A percentile compares a stretch with the other conserved stretches of the same genome.
These are phyloP conservation scores for Nannoperca obscura DNA, from an alignment of 2,797 vertebrate species.

Conservation along the genomic window DNA sequence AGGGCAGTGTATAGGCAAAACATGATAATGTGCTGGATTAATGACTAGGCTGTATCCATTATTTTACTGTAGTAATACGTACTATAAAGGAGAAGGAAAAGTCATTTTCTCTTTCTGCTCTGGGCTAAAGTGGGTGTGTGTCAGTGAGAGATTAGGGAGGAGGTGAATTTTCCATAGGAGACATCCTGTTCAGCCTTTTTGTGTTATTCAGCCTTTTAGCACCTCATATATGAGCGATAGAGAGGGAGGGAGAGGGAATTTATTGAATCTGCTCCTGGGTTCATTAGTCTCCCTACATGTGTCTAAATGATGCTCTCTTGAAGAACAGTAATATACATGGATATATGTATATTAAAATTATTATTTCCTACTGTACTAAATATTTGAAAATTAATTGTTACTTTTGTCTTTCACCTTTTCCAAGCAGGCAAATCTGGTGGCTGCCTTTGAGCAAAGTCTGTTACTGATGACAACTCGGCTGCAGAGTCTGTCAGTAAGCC, in stretches of 20 bases:
- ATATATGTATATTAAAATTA: not conserved
- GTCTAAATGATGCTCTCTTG: not conserved
- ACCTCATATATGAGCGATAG: not conserved
- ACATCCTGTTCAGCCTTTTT: slow-evolving; percentile 50
- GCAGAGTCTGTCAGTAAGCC: slow-evolving; percentile 90
- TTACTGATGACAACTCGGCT: slow-evolving; percentile 95
- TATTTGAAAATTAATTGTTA: not conserved
- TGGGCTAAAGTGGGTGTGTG: slow-evolving; percentile 31
- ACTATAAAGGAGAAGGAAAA: slow-evolving; percentile 33
- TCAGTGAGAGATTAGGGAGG: slow-evolving; percentile 55
- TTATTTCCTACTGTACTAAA: not conserved
- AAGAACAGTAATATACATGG: not conserved
- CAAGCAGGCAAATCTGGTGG: slow-evolving; percentile 94
- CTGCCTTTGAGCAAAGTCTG: slow-evolving; percentile 96
- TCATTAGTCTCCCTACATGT: not conserved
- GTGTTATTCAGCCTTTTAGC: slow-evolving; percentile 34
- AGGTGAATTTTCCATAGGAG: slow-evolving; percentile 43
- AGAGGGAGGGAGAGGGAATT: slow-evolving; percentile 31
- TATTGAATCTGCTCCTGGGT: slow-evolving; percentile 9
- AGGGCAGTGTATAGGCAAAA: slow-evolving; percentile 19
- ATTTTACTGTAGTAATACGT: slow-evolving; percentile 48
- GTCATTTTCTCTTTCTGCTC: slow-evolving; percentile 37
- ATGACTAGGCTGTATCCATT: slow-evolving; percentile 48
- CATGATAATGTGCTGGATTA: slow-evolving; percentile 48
- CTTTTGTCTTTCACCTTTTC: slow-evolving; percentile 32